Conservation (phyloP, 2,113 vertebrate genomes). For the Damaliscus lunatus region DNA sequence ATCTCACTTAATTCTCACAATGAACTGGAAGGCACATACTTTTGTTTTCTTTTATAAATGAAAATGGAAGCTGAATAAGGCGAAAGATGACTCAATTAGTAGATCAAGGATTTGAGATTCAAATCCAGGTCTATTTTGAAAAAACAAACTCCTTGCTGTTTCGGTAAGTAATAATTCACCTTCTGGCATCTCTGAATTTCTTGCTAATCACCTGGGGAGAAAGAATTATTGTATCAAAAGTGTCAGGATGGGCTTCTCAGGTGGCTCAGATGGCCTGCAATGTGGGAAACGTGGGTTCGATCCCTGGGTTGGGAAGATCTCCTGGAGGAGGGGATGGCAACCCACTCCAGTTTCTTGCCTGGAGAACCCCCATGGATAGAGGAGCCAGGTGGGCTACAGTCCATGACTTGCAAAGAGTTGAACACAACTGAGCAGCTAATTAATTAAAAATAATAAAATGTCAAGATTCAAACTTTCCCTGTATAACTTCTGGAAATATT, state of each 20-base stretch:
- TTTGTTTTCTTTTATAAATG: neutral
- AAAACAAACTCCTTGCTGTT: neutral
- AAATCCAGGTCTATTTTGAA: neutral
- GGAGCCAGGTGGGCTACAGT: neutral
- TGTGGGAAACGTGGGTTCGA: neutral
- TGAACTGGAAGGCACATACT: neutral
- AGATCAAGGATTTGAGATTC: neutral
- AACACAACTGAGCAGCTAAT: neutral
- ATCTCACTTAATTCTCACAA: neutral
- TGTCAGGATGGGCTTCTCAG: neutral
- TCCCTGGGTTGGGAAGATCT: neutral
- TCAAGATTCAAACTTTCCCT: neutral
- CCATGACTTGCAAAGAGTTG: neutral
- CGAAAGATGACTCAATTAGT: neutral
- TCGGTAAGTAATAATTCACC: neutral
- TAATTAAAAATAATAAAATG: neutral
- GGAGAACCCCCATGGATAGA: neutral
- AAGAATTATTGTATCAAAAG: neutral
- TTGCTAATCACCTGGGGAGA: neutral
- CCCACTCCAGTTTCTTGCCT: neutral
- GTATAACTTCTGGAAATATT: neutral
- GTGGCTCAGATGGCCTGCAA: neutral
- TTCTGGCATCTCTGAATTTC: neutral
- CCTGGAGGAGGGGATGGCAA: neutral
- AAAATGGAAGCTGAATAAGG: neutral